phyloP scores from a whole-genome alignment of 2,113 vertebrate species.

The Syngnathus typhle region DNA sequence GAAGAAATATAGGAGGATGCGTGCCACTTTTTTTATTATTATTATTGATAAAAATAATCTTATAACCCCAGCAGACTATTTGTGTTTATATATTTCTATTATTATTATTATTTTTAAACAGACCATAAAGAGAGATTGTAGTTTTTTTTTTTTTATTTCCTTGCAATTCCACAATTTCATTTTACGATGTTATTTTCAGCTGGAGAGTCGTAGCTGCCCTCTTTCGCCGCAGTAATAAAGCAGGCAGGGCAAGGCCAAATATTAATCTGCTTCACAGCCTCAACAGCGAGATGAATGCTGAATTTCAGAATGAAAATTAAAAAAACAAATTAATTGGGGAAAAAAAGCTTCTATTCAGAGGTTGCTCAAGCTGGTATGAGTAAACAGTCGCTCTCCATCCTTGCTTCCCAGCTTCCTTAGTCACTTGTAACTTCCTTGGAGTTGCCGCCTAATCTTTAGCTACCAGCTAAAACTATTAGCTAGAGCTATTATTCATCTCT shows the following conservation, averaged over 20 bases:
- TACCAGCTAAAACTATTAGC: too few species aligned
- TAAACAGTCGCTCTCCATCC: too few species aligned
- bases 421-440: too few species aligned
- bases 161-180: neutral
- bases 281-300: neutral
- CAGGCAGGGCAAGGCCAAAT: slow-evolving; percentile 39
- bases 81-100: too few species aligned
- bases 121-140: too few species aligned
- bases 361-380: neutral
- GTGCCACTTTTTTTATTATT: neutral
- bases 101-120: too few species aligned
- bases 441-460: too few species aligned
- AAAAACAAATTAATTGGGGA: neutral
- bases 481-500: too few species aligned
- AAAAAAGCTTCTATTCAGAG: neutral
- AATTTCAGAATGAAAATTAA: neutral
- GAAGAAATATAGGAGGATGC: neutral
- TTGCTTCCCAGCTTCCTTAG: too few species aligned
- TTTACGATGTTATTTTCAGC: slow-evolving; percentile 1
- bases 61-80: too few species aligned
- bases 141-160: neutral
- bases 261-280: slow-evolving; percentile 33
- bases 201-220: neutral
- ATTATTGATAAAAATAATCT: too few species aligned
- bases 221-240: slow-evolving; percentile 35